Base-by-base conservation (phyloP, 1,140 invertebrate species). In the Neelides sp. region DNA sequence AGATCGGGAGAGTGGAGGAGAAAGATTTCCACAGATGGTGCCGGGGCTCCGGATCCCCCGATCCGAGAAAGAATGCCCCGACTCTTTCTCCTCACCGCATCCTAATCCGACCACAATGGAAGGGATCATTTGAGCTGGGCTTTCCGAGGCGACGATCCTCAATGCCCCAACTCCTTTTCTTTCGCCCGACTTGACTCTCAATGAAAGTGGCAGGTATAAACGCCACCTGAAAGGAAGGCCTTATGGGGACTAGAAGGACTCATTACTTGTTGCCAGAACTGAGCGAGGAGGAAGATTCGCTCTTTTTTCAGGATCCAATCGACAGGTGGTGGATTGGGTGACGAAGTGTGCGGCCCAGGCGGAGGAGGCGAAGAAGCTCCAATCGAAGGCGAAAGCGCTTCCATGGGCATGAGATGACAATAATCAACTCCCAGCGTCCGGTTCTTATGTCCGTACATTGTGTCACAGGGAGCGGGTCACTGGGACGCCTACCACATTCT, bases 281-380 rank as follows among this genome's bases (percentile, higher is more conserved):
- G 85, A 65, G 83, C 85, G 68, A 90, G 77, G 65, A 88, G 75
- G 75, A 86, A 87, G 72, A 88, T 86, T 72, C 83, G 76, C 75
- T 89, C 85, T 73, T 88, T 90, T 76, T 88, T 89, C 76, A 88
- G 86, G 69, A 90, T 78, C 85, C 85, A 88, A 75, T 90, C 85
- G 84, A 88, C 86, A 68, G 83, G 57, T 58, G 56, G 56, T 54
- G 52, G 46, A 45, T 49, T 54, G 46, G 52, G 40, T 51, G 53
- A 53, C 52, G 53, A 48, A 50, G 48, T 26, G 22, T 42, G 45
- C 53, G 50, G 44, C 49, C 34, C 46, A 56, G 49, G 49, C 50
- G 50, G 37, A 43, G 48, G 49, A 57, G 52, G 55, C 48, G 55
- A 44, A 19, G 55, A 57, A 50, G 51, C 51, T 48, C 50, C 49